Base-by-base conservation (phyloP, 2,888 invertebrate species). In the Zaprionus obscuricornis region DNA sequence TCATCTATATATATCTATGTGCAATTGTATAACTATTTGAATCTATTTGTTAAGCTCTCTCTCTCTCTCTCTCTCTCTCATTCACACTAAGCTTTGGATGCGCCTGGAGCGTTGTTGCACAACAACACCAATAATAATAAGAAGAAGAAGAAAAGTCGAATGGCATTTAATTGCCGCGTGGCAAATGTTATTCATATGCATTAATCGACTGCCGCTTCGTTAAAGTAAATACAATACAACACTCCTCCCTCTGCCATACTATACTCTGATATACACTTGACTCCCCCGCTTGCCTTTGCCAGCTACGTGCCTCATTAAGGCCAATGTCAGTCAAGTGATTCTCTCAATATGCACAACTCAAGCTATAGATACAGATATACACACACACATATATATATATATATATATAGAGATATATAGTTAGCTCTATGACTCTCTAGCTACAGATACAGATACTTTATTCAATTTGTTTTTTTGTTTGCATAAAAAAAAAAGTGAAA, bases 311-410 rank as follows among this genome's bases (percentile, higher is more conserved):
- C 74, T 74, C 74, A 56, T 79, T 79, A 79, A 79, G 85, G 78
- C 78, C 78, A 79, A 79, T 84, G 78, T 77, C 78, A 79, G 78
- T 71, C 72, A 70, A 84, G 83, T 74, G 82, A 77, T 76, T 73
- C 74, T 79, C 47, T 63, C 29, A 54, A 68, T 42, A 13, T 50
- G 62, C 40, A 47, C 42, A 46, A 24, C 20, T 29, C 47, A 31
- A 39, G 34, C 18, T 1, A 31, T 3, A 57, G 16, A 26, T 6
- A 47, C 29, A 33, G 27, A 31, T 43, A 31, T n/a, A n/a, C 29
- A 36, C 6, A n/a, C 27, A 31, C 16, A 56, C 20, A 13, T 37
- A 20, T 43, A 49, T 24, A 13, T 33, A 42, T 40, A 50, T 20
- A 11, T 17, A 8, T 22, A 42, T 16, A 11, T 22, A n/a, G n/a